Evolutionary conservation across 1,140 invertebrate species (phyloP), one percentile per base, ranked within the genome.

Genomic region (Protaetia brevitarsis): DNA sequence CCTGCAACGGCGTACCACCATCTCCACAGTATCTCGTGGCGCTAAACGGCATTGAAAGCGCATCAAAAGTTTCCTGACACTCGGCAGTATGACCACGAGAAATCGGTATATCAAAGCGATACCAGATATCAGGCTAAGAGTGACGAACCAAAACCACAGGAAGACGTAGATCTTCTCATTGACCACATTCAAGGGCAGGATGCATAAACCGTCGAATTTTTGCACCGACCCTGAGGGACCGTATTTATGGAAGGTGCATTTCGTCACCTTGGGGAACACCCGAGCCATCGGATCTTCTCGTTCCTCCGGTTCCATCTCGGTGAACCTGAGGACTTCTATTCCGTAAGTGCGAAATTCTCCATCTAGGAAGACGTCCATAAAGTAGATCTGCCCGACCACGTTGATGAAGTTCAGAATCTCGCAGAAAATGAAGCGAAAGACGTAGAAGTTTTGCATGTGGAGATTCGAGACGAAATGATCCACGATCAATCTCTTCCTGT

Each of bases 111-210:
- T 77, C 66, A 96, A 79, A 37, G 91, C 89, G 16, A 93, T 82
- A 3, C 89, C 91, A 29, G 90, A 92, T 60, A 95, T 74, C 21
- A 92, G 81, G 70, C 89, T 87, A 45, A 95, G 82, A 57, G 93
- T 85, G 72, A 95, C 88, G 82, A 96, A 95, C 94, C 94, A 96
- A 82, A 96, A 96, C 94, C 94, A 96, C 0, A 96, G 83, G 81
- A 96, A 94, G 4, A 96, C 89, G 83, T 95, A 96, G 76, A 96
- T 96, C 82, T 96, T 96, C 82, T 96, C 95, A 79, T 97, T 97
- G 79, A 97, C 92, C 76, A 96, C 95, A 81, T 94, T 91, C 30
- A 96, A 74, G 0, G 94, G 93, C 65, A 96, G 79, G 30, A 96
- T 91, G 78, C 94, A 96, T 6, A 96, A 85, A 0, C 93, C 93